phyloP scores from a whole-genome alignment of 1,140 invertebrate species.

The Teleopsis dalmanni region DNA sequence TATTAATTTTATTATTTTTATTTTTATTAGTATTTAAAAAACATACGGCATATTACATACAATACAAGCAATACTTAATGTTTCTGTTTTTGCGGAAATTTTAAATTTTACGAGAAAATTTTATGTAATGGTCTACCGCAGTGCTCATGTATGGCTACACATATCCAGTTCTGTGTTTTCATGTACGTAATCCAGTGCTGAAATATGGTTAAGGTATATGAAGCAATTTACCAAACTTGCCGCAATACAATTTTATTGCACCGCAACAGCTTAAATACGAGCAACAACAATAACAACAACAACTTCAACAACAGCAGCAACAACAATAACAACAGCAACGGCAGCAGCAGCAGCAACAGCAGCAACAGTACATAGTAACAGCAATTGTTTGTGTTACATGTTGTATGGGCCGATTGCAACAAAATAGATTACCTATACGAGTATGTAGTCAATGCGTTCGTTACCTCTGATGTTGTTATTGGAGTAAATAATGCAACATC shows the following conservation, averaged over 20 bases:
- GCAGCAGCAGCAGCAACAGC: not conserved
- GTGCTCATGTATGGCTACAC: not conserved
- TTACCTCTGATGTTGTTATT: too few relatives aligned
- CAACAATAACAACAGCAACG: not conserved
- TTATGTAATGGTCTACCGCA: slow-evolving; percentile 7
- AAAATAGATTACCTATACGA: slow-evolving; percentile 6
- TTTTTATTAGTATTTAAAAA: too few relatives aligned
- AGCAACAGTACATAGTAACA: not conserved
- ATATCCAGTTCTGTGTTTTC: not conserved
- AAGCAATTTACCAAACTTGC: slow-evolving; percentile 7
- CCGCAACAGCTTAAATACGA: not conserved
- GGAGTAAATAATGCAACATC: too few relatives aligned
- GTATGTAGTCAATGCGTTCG: too few relatives aligned
- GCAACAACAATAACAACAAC: not conserved
- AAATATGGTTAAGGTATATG: slow-evolving; percentile 6
- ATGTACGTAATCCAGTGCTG: slow-evolving; percentile 4
- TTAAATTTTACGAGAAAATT: slow-evolving; percentile 9
- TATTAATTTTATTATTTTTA: too few relatives aligned
- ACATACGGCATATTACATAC: too few relatives aligned
- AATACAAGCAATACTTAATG: too few relatives aligned
- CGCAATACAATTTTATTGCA: slow-evolving; percentile 4
- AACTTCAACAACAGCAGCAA: not conserved
- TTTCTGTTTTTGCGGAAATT: slow-evolving; percentile 5
- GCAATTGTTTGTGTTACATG: not conserved
- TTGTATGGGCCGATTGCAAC: slow-evolving; percentile 6